These are phyloP conservation scores for Pelusios castaneus DNA, from an alignment of 2,113 vertebrate genomes.

Conservation along the genomic window DNA sequence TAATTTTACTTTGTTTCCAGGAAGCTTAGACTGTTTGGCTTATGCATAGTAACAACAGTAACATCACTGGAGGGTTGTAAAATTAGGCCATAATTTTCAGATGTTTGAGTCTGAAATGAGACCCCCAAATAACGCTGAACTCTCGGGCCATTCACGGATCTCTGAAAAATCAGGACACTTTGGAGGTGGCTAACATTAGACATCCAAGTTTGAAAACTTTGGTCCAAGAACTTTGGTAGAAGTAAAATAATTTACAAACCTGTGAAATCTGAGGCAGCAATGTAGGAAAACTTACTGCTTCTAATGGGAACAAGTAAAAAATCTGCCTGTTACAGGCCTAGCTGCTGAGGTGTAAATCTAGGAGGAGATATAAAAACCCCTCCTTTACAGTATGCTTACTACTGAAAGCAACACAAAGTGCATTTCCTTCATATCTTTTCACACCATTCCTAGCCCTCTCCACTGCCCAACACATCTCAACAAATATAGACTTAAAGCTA, in stretches of 20 bases:
- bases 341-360: neutral
- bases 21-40: neutral
- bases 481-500: neutral
- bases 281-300: neutral
- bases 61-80: neutral
- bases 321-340: neutral
- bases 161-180: neutral
- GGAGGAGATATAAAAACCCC: neutral
- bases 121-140: neutral
- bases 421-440: neutral
- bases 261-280: neutral
- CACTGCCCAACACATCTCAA: rapidly evolving
- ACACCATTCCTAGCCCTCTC: neutral
- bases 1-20: neutral
- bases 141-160: rapidly evolving
- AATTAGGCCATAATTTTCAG: neutral
- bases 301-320: neutral
- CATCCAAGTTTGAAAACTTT: neutral
- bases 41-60: neutral
- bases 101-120: neutral
- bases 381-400: neutral
- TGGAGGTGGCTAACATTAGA: neutral
- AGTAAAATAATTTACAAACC: neutral
- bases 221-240: neutral
- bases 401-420: neutral